Evolutionary conservation across 2,113 vertebrate genomes (phyloP).

Genomic region (Girardinichthys multiradiatus): DNA sequence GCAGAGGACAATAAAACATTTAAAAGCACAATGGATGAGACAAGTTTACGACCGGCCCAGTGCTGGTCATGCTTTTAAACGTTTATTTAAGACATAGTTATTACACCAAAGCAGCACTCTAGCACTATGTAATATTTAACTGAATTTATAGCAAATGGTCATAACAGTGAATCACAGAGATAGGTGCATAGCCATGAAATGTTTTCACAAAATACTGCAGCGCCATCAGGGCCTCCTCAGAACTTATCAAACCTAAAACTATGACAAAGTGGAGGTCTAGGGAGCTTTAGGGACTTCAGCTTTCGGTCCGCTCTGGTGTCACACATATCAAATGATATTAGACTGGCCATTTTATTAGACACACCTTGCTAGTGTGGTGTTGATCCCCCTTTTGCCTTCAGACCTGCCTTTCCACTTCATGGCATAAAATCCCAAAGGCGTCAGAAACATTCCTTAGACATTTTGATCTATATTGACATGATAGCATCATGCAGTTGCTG

Average conservation of each 20-base stretch:
- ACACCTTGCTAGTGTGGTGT: no score
- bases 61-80: constrained; percentile 34
- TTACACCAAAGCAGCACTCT: no score
- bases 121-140: not conserved
- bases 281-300: not conserved
- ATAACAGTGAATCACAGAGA: constrained; percentile 11
- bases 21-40: constrained; percentile 43
- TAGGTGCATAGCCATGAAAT: constrained; percentile 3
- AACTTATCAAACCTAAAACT: not conserved
- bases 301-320: not conserved
- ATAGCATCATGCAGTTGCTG: not conserved
- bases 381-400: not conserved
- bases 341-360: not conserved
- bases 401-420: not conserved
- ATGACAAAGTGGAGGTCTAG: not conserved
- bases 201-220: not conserved
- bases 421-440: not conserved
- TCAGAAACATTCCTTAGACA: not conserved
- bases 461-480: not conserved
- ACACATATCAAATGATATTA: not conserved
- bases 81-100: constrained; percentile 43
- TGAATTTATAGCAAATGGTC: constrained; percentile 9
- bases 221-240: not conserved
- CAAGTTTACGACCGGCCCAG: constrained; percentile 3
- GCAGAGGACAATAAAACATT: constrained; percentile 48